Evolutionary conservation across 2,888 invertebrate species (phyloP), one percentile per base, ranked within the genome.

Genomic region (Ceraclea dissimilis): DNA sequence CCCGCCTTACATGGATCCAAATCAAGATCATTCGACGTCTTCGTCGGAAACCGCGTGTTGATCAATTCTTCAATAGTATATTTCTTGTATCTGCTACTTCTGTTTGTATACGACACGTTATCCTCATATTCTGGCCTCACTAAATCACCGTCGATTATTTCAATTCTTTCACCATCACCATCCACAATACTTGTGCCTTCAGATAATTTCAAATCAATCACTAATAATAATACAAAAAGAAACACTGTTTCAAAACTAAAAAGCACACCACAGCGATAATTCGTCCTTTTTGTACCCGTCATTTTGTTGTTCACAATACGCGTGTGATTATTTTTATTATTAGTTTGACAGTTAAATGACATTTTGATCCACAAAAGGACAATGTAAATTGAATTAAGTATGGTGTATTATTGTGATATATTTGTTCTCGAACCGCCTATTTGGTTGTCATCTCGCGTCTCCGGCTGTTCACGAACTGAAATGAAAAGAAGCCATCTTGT

Each of bases 1-100:
- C 91, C 87, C 69, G 90, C 87, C 80, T 91, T 91, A 73, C 91
- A 91, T 55, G 91, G 86, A 74, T 91, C 91, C 79, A 89, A 75
- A 69, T 91, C 88, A 62, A 88, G 72, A 69, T 91, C 91, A 61
- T 80, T 79, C 47, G 88, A 88, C 58, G 84, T 80, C 67, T 83
- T 84, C 60, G 77, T 77, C 48, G 85, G 82, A 66, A 86, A 90
- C 63, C 78, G 75, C 54, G 73, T 78, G 54, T 72, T 79, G 66
- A 86, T 69, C 63, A 90, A 72, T 67, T 90, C 84, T 21, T 88
- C 84, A 67, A 85, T 79, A 53, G 84, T 84, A 68, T 79, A 86
- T 66, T 72, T 79, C 59, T 74, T 75, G 0, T 73, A 68, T 60
- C 75, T 74, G 18, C 70, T 70, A 39, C 54, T 56, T 20, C 55